Percentiles rank a stretch among this genome's conserved stretches.
phyloP scores from a whole-genome alignment of 2,797 vertebrate genomes.

The Choloepus didactylus region DNA sequence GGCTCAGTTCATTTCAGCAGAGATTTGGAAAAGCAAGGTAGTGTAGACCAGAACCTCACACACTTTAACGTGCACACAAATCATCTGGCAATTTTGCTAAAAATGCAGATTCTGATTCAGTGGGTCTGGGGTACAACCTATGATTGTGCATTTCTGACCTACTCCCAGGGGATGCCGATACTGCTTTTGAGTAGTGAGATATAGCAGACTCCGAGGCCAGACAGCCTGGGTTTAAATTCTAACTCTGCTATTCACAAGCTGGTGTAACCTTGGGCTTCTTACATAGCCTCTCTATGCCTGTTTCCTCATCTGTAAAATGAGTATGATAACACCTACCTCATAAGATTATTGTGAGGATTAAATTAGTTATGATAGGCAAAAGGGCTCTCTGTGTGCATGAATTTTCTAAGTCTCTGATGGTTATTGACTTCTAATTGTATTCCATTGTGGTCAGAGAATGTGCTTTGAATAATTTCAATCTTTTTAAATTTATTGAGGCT shows the following conservation, averaged over 20 bases:
- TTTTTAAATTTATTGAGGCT: no score
- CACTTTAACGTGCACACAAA: fast-evolving
- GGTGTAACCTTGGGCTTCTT: background rate
- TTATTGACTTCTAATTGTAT: no score
- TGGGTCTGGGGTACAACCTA: background rate
- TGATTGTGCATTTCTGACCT: background rate
- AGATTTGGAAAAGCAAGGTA: background rate
- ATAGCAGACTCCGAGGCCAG: background rate
- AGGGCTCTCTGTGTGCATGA: background rate
- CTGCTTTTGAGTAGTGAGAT: background rate
- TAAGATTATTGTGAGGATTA: background rate
- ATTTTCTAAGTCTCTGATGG: no score
- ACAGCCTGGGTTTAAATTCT: background rate
- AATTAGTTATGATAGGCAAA: background rate
- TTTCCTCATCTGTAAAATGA: slow-evolving; percentile 29
- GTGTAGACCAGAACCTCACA: background rate
- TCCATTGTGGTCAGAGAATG: no score
- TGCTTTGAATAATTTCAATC: no score
- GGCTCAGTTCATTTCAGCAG: background rate
- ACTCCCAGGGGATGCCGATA: background rate
- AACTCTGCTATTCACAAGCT: background rate
- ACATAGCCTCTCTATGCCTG: background rate
- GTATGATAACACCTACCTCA: background rate
- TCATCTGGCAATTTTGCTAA: background rate
- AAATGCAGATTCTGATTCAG: background rate